Percentiles rank a stretch among this genome's conserved stretches.
Conservation (phyloP, 2,888 invertebrate species). For the Synergus umbraculus region DNA sequence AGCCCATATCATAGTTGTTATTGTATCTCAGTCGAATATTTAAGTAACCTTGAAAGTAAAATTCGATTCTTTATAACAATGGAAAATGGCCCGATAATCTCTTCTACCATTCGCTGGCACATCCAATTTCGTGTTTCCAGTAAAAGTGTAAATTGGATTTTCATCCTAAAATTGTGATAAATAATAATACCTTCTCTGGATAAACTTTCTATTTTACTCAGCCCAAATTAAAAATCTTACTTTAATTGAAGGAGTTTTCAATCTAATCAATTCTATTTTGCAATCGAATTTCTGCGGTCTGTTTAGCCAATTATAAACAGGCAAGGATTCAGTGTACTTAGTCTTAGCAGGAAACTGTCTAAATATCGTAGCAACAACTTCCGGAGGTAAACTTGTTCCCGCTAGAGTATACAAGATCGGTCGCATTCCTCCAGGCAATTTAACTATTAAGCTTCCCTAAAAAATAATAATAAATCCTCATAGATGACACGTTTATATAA, state of each 20-base stretch:
- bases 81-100: slow-evolving; percentile 60
- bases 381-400: slow-evolving; percentile 58
- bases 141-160: slow-evolving; percentile 55
- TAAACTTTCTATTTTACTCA: background rate
- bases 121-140: slow-evolving; percentile 59
- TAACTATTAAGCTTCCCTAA: slow-evolving; percentile 63
- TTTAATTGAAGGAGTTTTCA: background rate
- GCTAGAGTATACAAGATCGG: slow-evolving; percentile 60
- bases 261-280: slow-evolving; percentile 53
- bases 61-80: slow-evolving; percentile 60
- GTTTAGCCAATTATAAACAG: slow-evolving; percentile 63
- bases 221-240: background rate
- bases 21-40: background rate
- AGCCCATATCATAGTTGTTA: background rate
- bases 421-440: slow-evolving; percentile 54
- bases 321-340: slow-evolving; percentile 61
- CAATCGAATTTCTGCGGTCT: slow-evolving; percentile 60
- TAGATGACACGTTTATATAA: background rate
- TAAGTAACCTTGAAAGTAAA: slow-evolving; percentile 61
- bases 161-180: slow-evolving; percentile 27
- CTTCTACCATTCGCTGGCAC: slow-evolving; percentile 61
- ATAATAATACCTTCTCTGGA: no score
- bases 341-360: slow-evolving; percentile 65
- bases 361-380: slow-evolving; percentile 51
- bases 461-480: slow-evolving; percentile 5